Evolutionary conservation across 2,888 invertebrate species (phyloP), one percentile per base, ranked within the genome.

Genomic region (Chironomus tentans): DNA sequence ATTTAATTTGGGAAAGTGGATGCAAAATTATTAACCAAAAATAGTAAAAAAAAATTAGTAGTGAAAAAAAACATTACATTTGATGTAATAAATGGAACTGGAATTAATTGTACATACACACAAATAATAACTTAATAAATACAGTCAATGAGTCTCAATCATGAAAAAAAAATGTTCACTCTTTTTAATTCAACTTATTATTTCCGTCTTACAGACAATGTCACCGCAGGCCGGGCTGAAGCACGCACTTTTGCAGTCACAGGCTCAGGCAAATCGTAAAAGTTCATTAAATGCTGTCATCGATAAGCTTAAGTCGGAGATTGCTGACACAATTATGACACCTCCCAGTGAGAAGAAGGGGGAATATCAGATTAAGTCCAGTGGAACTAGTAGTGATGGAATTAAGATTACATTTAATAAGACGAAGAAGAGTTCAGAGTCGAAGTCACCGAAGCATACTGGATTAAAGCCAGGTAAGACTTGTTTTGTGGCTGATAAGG

Each of bases 371-470:
- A 93, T 95, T 0, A 95, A 95, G 81, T 92, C 92, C 18, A 93
- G 94, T 81, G 90, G 90, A 65, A 65, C 65, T 3, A 65, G 65
- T 15, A 81, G 82, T 70, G 94, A 94, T 79, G 94, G 94, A 3
- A 93, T 96, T 85, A 96, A 95, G 83, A 88, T 96, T 76, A 96
- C 94, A 2, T 94, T 95, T 28, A 95, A 95, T 81, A 95, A 95
- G 85, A 94, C 95, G 13, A 75, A 76, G 21, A 68, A 77, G 5
- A 85, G 85, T 24, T 84, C 85, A 77, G 81, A 86, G 62, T 87
- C 89, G 77, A 89, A 90, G n/a, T 90, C 91, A 0, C 91, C 90
- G 0, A 92, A 92, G 83, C 92, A 93, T 81, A 93, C 94, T 0
- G 94, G 94, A 22, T 24, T 62, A 1, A 50, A 50, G 50, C 50